Evolutionary conservation across 2,113 vertebrate species (phyloP), one percentile per base, ranked within the genome.

Genomic region (Ceyx margarethae): DNA sequence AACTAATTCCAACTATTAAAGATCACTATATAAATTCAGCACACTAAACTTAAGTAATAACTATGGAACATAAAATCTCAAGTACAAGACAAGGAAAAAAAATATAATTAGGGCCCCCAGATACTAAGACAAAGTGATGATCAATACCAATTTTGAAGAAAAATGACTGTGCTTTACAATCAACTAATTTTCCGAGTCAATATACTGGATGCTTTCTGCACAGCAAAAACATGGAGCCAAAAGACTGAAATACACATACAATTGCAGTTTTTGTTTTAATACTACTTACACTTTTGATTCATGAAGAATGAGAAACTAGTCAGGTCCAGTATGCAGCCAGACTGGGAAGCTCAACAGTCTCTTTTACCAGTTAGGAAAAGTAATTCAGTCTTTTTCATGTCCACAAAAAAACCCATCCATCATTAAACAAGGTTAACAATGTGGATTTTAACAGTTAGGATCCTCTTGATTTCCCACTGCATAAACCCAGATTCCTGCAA

Each of bases 321-420:
- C 13, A 79, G 18, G 7, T 65, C 12, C 48, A 61, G 31, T 4
- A 69, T 0, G 0, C 13, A 74, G n/a, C 21, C 43, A 57, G 15
- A 51, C 33, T 11, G 76, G 16, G 20, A 85, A 80, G 46, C 48
- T 40, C 21, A 60, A 50, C 33, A 74, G 8, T 8, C 35, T 81
- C 54, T 50, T 78, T 57, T 19, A 82, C 4, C 6, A 42, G 31
- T 16, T 33, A 65, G 2, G 54, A 23, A 6, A 53, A 54, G 10
- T 21, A 79, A 82, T 79, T 73, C 15, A 2, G 43, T 61, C 6
- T 9, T 68, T 58, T 67, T 35, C 14, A 37, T 1, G 1, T 5
- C 16, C 14, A 71, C 1, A 3, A 62, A 54, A 93, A 33, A 2
- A 0, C 5, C 4, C 17, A 80, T 3, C 19, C 42, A 60, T 4